Conservation (phyloP, 2,113 vertebrate genomes). For the Oryzias woworae region DNA sequence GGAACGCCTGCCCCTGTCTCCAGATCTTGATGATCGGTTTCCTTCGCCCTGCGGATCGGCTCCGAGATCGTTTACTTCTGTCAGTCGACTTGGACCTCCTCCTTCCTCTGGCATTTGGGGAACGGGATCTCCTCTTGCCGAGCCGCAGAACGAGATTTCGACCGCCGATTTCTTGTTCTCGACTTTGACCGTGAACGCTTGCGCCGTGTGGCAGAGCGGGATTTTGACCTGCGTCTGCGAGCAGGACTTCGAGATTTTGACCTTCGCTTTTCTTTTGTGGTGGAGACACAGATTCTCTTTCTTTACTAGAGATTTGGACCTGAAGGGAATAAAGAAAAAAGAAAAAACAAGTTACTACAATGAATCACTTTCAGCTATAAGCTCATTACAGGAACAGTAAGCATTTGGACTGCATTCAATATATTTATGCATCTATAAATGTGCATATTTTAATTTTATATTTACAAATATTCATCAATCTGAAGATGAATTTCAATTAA, state of each 20-base stretch:
- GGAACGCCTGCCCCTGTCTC: slow-evolving; percentile 64
- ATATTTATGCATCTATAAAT: too few relatives aligned
- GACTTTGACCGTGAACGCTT: slow-evolving; percentile 75
- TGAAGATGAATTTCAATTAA: too few relatives aligned
- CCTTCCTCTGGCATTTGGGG: slow-evolving; percentile 60
- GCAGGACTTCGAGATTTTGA: slow-evolving; percentile 76
- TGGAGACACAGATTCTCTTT: slow-evolving; percentile 76
- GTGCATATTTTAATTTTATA: too few relatives aligned
- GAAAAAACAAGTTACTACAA: not conserved
- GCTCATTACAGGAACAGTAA: too few relatives aligned
- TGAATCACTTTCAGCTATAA: not conserved
- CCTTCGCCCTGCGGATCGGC: slow-evolving; percentile 70
- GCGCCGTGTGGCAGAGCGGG: slow-evolving; percentile 59
- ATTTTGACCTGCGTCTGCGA: slow-evolving; percentile 66
- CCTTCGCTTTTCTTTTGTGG: slow-evolving; percentile 65
- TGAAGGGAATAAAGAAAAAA: slow-evolving; percentile 22
- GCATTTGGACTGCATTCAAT: too few relatives aligned
- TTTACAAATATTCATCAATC: too few relatives aligned
- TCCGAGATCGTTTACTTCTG: slow-evolving; percentile 72
- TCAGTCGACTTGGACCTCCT: slow-evolving; percentile 72
- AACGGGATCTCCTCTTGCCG: slow-evolving; percentile 74
- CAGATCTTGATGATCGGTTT: slow-evolving; percentile 76
- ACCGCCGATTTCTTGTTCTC: slow-evolving; percentile 62
- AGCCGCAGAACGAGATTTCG: slow-evolving; percentile 73
- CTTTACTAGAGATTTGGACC: slow-evolving; percentile 72